Evolutionary conservation across 2,888 invertebrate genomes (phyloP).

Genomic region (Luperina testacea): DNA sequence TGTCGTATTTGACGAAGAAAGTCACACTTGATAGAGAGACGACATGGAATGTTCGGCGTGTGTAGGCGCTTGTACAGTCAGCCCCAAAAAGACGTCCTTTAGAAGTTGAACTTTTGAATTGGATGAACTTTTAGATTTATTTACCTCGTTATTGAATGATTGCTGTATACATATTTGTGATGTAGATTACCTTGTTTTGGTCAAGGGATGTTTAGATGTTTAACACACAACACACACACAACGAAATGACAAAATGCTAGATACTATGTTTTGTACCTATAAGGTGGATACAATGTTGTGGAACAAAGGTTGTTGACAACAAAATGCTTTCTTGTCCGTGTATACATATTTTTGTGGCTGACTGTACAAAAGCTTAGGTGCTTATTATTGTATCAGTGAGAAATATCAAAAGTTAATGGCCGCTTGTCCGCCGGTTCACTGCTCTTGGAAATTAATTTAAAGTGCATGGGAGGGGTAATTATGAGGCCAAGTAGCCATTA

Average conservation of each 20-base stretch:
- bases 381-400: constrained; percentile 79
- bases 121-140: neutral
- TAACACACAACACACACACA: no score
- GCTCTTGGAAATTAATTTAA: constrained; percentile 87
- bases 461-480: constrained; percentile 86
- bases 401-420: constrained; percentile 82
- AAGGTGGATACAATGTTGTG: no score
- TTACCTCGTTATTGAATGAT: neutral
- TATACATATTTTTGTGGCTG: neutral
- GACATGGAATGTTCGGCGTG: constrained; percentile 46
- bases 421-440: constrained; percentile 78
- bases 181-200: neutral
- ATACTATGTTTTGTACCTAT: neutral
- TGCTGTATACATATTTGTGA: neutral
- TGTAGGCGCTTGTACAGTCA: constrained; percentile 55
- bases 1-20: constrained; percentile 63
- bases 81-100: neutral
- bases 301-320: neutral
- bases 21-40: constrained; percentile 60
- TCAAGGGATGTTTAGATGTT: neutral
- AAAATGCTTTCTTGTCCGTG: neutral
- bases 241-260: neutral
- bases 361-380: constrained; percentile 62
- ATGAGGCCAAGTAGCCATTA: constrained; percentile 82
- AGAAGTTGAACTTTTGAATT: neutral